Conservation (phyloP, 2,888 invertebrate genomes). For the Drosophila atripex region DNA sequence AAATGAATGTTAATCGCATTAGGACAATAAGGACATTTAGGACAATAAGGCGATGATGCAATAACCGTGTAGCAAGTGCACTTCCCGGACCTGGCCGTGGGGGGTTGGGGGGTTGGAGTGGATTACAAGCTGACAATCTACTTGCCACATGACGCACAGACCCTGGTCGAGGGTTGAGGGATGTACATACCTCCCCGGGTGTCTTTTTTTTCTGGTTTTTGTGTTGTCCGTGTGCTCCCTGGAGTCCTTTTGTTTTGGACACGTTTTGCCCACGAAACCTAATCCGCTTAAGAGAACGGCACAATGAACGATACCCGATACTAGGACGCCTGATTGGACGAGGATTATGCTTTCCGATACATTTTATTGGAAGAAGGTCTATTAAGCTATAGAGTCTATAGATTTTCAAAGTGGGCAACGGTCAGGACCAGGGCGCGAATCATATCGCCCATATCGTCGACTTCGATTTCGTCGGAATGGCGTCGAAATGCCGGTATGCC, state of each 20-base stretch:
- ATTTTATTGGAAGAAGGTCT: not conserved
- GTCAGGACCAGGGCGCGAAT: too few species aligned
- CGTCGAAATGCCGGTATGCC: too few species aligned
- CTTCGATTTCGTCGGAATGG: too few species aligned
- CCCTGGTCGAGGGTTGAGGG: conserved; percentile 8
- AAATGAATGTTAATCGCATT: conserved; percentile 58
- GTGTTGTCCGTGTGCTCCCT: conserved; percentile 4
- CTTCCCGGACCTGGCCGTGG: not conserved
- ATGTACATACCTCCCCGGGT: conserved; percentile 5
- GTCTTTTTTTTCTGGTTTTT: not conserved
- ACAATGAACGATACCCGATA: conserved; percentile 19
- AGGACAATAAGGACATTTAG: conserved; percentile 16
- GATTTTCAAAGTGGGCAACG: too few species aligned
- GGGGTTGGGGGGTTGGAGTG: conserved; percentile 32
- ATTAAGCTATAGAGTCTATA: too few species aligned
- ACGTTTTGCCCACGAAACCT: conserved; percentile 62
- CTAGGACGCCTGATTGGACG: conserved; percentile 6
- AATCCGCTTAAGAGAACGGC: conserved; percentile 61
- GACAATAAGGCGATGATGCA: conserved; percentile 52
- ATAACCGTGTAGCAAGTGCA: conserved; percentile 55
- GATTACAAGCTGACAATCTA: conserved; percentile 74
- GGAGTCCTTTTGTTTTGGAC: conserved; percentile 60
- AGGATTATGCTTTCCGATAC: not conserved
- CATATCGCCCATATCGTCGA: too few species aligned
- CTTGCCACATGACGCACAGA: conserved; percentile 69